Evolutionary conservation across 1,140 invertebrate species (phyloP).

Genomic region (Rhagoletis zephyria): DNA sequence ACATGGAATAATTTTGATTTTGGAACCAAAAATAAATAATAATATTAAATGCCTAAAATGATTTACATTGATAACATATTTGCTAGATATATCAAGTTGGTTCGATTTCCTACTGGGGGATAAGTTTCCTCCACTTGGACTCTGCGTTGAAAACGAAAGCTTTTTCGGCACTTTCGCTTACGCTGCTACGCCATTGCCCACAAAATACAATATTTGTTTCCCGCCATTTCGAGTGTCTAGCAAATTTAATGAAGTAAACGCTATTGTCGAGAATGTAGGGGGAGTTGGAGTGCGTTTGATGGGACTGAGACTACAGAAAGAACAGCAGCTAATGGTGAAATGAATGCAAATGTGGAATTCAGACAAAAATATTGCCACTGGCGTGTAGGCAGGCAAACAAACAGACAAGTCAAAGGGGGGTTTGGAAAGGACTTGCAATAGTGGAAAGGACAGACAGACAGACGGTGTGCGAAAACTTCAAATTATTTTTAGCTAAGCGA

Average conservation of each 20-base stretch:
- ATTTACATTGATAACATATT: too few relatives aligned
- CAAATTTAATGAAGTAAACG: constrained; percentile 51
- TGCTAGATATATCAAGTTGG: too few relatives aligned
- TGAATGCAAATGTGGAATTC: constrained; percentile 22
- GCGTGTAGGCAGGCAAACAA: background rate
- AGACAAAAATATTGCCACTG: constrained; percentile 36
- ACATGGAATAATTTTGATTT: too few relatives aligned
- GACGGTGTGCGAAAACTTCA: background rate
- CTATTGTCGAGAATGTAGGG: background rate
- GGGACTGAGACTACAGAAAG: background rate
- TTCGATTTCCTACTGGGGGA: background rate
- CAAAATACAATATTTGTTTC: constrained; percentile 35
- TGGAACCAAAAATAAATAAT: too few relatives aligned
- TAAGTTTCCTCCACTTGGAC: background rate
- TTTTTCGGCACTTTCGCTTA: constrained; percentile 47
- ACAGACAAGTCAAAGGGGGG: background rate
- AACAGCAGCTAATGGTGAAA: background rate
- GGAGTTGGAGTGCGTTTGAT: background rate
- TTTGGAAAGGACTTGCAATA: background rate
- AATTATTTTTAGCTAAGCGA: constrained; percentile 2
- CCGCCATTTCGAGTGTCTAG: constrained; percentile 46
- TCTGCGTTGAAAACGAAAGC: constrained; percentile 27
- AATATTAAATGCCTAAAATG: too few relatives aligned
- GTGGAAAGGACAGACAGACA: background rate
- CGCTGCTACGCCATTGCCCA: constrained; percentile 9